phyloP scores from a whole-genome alignment of 2,888 invertebrate species.

The Mythimna impura region DNA sequence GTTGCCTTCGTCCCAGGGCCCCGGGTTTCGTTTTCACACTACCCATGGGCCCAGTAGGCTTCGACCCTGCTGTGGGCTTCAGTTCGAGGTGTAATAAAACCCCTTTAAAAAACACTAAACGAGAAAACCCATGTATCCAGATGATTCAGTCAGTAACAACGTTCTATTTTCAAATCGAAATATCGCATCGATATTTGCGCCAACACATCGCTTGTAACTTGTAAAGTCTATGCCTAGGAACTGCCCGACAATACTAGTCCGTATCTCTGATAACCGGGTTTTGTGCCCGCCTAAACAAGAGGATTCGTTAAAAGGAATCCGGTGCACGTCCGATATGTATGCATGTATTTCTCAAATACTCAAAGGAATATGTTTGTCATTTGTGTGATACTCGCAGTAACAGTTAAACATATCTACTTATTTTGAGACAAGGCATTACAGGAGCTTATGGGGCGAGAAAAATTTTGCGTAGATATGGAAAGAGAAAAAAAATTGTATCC shows the following conservation, averaged over 20 bases:
- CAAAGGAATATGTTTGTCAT: slow-evolving; percentile 22
- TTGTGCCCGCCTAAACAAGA: slow-evolving; percentile 32
- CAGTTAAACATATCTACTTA: not conserved
- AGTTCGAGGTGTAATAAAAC: too few species aligned
- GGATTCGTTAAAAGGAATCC: slow-evolving; percentile 46
- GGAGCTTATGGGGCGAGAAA: not conserved
- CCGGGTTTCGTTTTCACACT: too few species aligned
- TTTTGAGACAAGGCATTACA: slow-evolving; percentile 10
- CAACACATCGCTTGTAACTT: slow-evolving; percentile 5
- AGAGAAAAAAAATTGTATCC: not conserved
- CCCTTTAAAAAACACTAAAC: too few species aligned
- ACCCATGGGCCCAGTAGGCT: too few species aligned
- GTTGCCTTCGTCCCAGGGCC: too few species aligned
- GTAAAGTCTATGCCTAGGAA: slow-evolving; percentile 16
- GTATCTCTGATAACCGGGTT: slow-evolving; percentile 20
- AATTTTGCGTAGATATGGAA: not conserved
- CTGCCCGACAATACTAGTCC: slow-evolving; percentile 7
- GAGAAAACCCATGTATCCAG: not conserved
- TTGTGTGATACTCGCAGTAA: slow-evolving; percentile 13
- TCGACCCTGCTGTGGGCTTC: too few species aligned
- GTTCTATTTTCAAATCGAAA: slow-evolving; percentile 22
- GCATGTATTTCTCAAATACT: slow-evolving; percentile 31
- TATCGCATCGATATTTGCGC: slow-evolving; percentile 14
- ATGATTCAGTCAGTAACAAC: not conserved
- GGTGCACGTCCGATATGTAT: slow-evolving; percentile 3